A percentile compares a stretch with the other conserved stretches of the same genome.
Evolutionary conservation across 2,113 vertebrate species (phyloP).

Genomic region (Bubo scandiacus): DNA sequence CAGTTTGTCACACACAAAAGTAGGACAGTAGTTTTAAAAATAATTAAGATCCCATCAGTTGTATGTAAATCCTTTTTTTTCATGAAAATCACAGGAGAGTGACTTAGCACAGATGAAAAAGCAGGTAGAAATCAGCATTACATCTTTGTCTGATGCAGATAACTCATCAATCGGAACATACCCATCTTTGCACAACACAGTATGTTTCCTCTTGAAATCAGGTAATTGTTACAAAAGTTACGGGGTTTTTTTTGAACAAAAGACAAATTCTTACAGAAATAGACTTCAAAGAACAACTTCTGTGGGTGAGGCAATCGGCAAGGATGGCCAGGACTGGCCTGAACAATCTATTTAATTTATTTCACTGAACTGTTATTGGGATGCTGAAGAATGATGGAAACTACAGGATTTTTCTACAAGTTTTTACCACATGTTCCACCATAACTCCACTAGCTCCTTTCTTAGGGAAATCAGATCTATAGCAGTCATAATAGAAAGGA

Average conservation of each 20-base stretch:
- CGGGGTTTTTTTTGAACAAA: fast-evolving
- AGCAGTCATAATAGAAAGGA: not conserved
- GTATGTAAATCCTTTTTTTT: not conserved
- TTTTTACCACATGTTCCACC: not conserved
- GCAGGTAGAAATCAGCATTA: not conserved
- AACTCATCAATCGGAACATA: not conserved
- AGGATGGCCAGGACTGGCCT: not conserved
- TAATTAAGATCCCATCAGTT: not conserved
- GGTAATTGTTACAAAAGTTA: not conserved
- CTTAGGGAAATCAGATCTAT: not conserved
- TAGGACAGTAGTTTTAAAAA: not conserved
- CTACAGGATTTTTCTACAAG: not conserved
- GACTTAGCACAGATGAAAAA: not conserved
- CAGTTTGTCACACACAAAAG: not conserved
- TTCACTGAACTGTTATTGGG: not conserved
- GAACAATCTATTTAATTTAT: not conserved
- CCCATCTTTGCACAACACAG: not conserved
- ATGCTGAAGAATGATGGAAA: not conserved
- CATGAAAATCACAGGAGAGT: not conserved
- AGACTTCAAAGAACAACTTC: not conserved
- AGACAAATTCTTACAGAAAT: not conserved
- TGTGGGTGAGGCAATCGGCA: not conserved
- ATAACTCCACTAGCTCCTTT: not conserved
- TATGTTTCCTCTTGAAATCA: not conserved
- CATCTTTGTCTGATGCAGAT: not conserved